Base-by-base conservation (phyloP, 64 coral and sea anemone species). In the Dendronephthya gigantea region DNA sequence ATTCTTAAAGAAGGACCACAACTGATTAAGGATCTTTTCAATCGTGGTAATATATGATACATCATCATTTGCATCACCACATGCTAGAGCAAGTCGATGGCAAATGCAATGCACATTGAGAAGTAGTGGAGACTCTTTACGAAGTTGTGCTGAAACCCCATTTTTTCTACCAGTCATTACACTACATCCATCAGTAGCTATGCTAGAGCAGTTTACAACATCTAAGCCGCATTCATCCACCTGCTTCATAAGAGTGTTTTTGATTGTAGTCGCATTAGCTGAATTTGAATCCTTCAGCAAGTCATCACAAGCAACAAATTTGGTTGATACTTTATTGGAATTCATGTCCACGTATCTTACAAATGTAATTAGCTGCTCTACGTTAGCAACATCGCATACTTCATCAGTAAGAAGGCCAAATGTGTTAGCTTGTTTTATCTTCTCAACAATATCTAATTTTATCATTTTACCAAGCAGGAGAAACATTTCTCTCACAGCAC, bases 51-150 rank as follows among this genome's bases (percentile, higher is more conserved):
- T 81, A 39, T 90, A 90, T 52, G 33, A 31, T 31, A 85, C 56
- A n/a, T 50, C 32, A 81, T 90, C 85, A 86, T 82, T 86, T 9
- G 88, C 88, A 85, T 82, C 85, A 39, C 48, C 86, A 88, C 92
- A 93, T n/a, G 88, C 62, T 11, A 93, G 86, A 51, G 88, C 89
- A 38, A 94, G 65, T 35, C 83, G 86, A 82, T 94, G 89, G 49
- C 92, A 94, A 30, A 93, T 84, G 70, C 85, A 90, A 48, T 93
- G 88, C 17, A 93, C 55, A 62, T 62, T 62, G 16, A 62, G 4
- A 62, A 62, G 55, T 1, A 62, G 55, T 62, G 55, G 55, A 62
- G 55, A 62, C 17, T 62, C 10, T 62, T 62, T 62, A 17, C 55
- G 0, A 62, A 62, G 55, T 62, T 62, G 55, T 22, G 55, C 55